phyloP scores from a whole-genome alignment of 2,113 vertebrate genomes.

The Carassius auratus region DNA sequence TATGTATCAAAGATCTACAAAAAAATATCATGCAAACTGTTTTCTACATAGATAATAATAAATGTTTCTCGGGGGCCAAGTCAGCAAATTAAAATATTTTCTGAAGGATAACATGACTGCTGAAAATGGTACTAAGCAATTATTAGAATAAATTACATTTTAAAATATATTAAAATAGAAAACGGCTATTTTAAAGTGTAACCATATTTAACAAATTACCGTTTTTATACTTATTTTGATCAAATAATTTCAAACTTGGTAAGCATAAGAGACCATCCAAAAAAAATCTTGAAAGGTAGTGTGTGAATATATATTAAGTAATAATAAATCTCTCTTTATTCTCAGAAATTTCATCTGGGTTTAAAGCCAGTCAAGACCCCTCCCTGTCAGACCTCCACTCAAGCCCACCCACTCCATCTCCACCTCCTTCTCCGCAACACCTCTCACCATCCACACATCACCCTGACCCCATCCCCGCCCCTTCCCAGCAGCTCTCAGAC shows the following conservation, averaged over 20 bases:
- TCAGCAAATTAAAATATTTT: neutral
- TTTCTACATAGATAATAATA: neutral
- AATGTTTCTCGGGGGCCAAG: neutral
- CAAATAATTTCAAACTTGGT: neutral
- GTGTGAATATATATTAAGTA: neutral
- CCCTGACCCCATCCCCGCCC: constrained; percentile 53
- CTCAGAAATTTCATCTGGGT: constrained; percentile 73
- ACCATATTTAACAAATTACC: neutral
- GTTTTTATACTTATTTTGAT: neutral
- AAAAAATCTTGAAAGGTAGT: neutral
- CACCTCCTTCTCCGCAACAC: constrained; percentile 67
- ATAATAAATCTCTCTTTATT: neutral
- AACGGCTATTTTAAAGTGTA: neutral
- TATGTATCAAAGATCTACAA: neutral
- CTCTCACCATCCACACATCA: constrained; percentile 57
- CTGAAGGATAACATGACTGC: neutral
- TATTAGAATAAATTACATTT: neutral
- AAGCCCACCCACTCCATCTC: constrained; percentile 67
- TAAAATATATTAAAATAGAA: neutral
- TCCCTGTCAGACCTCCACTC: constrained; percentile 73
- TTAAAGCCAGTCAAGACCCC: constrained; percentile 76
- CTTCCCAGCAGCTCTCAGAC: constrained; percentile 41
- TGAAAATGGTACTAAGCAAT: neutral
- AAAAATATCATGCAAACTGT: neutral
- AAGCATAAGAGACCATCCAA: neutral